These are phyloP conservation scores for Entomyzon cyanotis DNA, from an alignment of 2,113 vertebrate genomes.

Conservation along the genomic window DNA sequence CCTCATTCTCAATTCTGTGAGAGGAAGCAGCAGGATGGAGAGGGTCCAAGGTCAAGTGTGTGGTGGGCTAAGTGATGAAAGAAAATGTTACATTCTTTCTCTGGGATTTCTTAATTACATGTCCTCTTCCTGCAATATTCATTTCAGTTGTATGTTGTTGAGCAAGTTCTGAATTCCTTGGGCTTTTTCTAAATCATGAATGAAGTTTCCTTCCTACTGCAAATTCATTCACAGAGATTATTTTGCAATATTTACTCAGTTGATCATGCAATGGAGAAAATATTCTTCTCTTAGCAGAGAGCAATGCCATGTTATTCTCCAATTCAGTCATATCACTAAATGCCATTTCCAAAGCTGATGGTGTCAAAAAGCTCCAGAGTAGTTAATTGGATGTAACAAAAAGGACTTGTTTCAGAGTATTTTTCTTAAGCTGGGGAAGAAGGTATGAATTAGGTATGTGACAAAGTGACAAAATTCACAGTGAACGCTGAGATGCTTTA, in stretches of 20 bases:
- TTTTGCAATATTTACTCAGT: not conserved
- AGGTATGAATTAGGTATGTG: not conserved
- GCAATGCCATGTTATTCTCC: not conserved
- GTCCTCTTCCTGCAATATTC: not conserved
- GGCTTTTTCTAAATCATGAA: not conserved
- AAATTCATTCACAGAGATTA: not conserved
- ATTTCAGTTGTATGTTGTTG: not conserved
- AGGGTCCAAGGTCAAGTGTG: conserved; percentile 19
- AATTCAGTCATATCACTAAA: not conserved
- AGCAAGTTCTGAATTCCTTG: not conserved
- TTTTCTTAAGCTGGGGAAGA: not conserved
- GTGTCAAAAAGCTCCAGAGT: not conserved
- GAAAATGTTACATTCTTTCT: not conserved
- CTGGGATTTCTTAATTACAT: not conserved
- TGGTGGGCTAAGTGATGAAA: not conserved
- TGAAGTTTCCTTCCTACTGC: not conserved
- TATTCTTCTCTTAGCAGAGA: not conserved
- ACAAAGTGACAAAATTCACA: not conserved
- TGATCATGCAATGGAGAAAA: not conserved
- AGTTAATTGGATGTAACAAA: not conserved
- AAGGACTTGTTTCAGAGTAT: not conserved
- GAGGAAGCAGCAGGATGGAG: not conserved
- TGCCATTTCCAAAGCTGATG: not conserved
- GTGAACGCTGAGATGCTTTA: not conserved
- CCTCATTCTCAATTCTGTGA: not conserved